Base-by-base conservation (phyloP, 2,113 vertebrate species). In the Vidua chalybeata region DNA sequence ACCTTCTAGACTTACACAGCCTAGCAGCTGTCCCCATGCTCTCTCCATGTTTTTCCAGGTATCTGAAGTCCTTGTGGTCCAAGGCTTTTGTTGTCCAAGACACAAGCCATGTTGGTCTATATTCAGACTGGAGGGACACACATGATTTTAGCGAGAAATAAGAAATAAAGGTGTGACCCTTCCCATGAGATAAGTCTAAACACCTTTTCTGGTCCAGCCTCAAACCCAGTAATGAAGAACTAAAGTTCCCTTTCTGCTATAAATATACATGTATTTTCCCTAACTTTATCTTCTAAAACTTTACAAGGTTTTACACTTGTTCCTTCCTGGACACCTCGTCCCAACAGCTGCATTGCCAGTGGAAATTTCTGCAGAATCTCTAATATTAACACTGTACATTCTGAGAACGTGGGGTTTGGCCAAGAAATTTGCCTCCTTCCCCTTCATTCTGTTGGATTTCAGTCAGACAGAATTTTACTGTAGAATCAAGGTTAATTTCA, bases 61-160 rank as follows among this genome's bases (percentile, higher is more conserved):
- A 41, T 28, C 27, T 67, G 64, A 92, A 87, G 51, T 82, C 73
- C 59, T 54, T 55, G 39, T 41, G 41, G 64, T 23, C 33, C 62
- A 84, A 81, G 30, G 33, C 4, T 73, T 94, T 45, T 11, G 9
- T 4, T 76, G 35, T n/a, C 62, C 52, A 72, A 48, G 45, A 41
- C 59, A 46, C 59, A 46, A 6, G 13, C 30, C 2, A 0, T 33
- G 43, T 23, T 55, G 30, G 10, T 71, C 27, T 17, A 1, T 43
- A n/a, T 72, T 63, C 76, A 83, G 13, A 45, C 17, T 11, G 27
- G 46, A 80, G 24, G 24, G 23, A 9, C 15, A 66, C 3, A 16
- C 2, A 2, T 11, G 3, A 56, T 75, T 76, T 66, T 68, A 84
- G 33, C 6, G 14, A 75, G 7, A 74, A 77, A 71, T 11, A 9